Evolutionary conservation across 1,140 invertebrate species (phyloP).

Genomic region (Calycopis cecrops): DNA sequence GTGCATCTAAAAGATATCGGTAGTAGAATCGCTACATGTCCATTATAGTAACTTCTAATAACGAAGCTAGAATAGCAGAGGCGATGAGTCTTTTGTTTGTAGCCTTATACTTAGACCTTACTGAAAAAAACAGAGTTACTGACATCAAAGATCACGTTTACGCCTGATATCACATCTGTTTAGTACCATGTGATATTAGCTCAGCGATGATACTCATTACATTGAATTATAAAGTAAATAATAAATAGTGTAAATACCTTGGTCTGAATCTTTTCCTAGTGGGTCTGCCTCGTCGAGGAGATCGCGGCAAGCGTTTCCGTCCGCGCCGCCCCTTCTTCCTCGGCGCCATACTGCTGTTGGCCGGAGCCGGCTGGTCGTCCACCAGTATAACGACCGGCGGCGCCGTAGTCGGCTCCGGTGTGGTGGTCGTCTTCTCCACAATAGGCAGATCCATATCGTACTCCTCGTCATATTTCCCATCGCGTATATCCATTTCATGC

Average conservation of each 20-base stretch:
- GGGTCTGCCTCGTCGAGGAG: conserved; percentile 55
- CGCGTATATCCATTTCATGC: conserved; percentile 85
- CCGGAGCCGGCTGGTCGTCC: conserved; percentile 57
- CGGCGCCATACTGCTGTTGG: conserved; percentile 59
- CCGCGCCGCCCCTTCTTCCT: conserved; percentile 52
- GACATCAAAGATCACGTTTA: no score
- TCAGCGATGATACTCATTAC: no score
- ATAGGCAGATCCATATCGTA: conserved; percentile 49
- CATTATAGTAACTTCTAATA: no score
- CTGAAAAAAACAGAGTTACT: no score
- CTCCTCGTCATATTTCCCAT: conserved; percentile 83
- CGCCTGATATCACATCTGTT: no score
- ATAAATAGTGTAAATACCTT: conserved; percentile 29
- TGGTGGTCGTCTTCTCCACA: conserved; percentile 37
- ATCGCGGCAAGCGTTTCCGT: conserved; percentile 52
- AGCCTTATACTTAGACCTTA: no score
- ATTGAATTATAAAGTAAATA: no score
- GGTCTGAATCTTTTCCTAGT: conserved; percentile 69
- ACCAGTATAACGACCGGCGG: conserved; percentile 63
- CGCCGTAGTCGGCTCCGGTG: conserved; percentile 37
- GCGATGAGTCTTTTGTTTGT: no score
- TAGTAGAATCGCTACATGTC: no score
- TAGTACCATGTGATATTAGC: no score
- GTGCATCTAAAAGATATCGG: no score
- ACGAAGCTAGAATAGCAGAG: no score